Percentiles rank a stretch among this genome's conserved stretches.
Evolutionary conservation across 2,113 vertebrate genomes (phyloP).

Genomic region (Donacobius atricapilla): DNA sequence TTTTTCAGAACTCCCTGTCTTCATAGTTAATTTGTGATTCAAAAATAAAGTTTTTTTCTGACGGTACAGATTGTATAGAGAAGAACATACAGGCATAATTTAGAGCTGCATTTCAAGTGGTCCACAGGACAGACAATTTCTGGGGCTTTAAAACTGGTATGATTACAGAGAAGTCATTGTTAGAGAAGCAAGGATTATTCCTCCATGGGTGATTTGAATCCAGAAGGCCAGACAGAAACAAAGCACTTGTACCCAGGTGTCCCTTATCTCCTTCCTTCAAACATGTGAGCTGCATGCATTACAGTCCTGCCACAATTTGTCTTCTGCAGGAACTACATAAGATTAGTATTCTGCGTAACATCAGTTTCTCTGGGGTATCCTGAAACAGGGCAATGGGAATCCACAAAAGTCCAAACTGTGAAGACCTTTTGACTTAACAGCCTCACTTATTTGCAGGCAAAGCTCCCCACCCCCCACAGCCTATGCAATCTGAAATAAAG

Average conservation of each 20-base stretch:
- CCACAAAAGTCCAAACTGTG: not conserved
- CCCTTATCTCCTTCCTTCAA: constrained; percentile 1
- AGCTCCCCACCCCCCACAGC: not conserved
- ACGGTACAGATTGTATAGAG: not conserved
- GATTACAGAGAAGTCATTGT: not conserved
- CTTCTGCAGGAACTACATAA: not conserved
- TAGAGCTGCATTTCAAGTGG: not conserved
- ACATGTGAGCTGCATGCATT: not conserved
- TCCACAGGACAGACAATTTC: not conserved
- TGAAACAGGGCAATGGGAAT: not conserved
- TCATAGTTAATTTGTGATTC: not conserved
- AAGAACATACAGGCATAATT: not conserved
- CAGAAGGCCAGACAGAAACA: not conserved
- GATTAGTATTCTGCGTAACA: not conserved
- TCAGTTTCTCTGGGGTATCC: not conserved
- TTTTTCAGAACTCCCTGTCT: not conserved
- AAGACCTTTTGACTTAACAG: not conserved
- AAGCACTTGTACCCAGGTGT: not conserved
- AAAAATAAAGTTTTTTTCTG: not conserved
- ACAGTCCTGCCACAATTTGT: not conserved
- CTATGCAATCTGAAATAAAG: not conserved
- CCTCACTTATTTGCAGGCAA: not conserved
- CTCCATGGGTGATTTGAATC: not conserved
- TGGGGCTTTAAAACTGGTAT: not conserved
- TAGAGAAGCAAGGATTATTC: not conserved